A percentile compares a stretch with the other conserved stretches of the same genome.
Evolutionary conservation across 2,113 vertebrate genomes (phyloP).

Genomic region (Sialia sialis): DNA sequence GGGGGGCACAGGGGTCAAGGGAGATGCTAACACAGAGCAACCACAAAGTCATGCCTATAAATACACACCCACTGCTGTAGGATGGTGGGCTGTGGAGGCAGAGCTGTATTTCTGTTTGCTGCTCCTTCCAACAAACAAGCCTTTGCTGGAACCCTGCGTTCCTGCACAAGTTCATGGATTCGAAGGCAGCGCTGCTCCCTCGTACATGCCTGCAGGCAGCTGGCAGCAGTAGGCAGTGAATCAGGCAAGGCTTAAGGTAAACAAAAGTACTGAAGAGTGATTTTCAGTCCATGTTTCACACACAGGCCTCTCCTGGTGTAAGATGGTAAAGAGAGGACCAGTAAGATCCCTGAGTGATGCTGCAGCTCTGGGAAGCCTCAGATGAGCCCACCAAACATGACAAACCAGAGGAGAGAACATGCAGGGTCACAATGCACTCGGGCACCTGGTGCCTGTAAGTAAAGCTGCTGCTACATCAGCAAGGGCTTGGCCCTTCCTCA

Average conservation of each 20-base stretch:
- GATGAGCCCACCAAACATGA: not conserved
- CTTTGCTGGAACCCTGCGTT: not conserved
- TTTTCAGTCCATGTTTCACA: not conserved
- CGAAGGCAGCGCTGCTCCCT: not conserved
- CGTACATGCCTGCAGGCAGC: rapidly evolving
- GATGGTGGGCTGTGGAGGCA: not conserved
- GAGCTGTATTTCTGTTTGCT: not conserved
- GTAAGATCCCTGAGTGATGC: not conserved
- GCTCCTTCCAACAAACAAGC: not conserved
- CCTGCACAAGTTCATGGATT: rapidly evolving
- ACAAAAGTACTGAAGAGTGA: not conserved
- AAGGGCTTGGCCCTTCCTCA: not conserved
- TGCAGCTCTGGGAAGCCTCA: not conserved
- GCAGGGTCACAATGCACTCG: rapidly evolving
- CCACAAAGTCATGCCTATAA: rapidly evolving
- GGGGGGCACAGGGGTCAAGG: not conserved
- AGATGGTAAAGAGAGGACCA: not conserved
- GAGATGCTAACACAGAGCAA: not conserved
- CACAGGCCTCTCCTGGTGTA: not conserved
- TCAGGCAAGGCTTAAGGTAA: not conserved
- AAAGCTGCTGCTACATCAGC: not conserved
- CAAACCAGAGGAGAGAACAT: not conserved
- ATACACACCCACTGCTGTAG: not conserved
- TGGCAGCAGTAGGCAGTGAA: not conserved
- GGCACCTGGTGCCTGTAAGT: not conserved